phyloP scores from a whole-genome alignment of 2,888 invertebrate genomes.

The Herminia tarsipennalis region DNA sequence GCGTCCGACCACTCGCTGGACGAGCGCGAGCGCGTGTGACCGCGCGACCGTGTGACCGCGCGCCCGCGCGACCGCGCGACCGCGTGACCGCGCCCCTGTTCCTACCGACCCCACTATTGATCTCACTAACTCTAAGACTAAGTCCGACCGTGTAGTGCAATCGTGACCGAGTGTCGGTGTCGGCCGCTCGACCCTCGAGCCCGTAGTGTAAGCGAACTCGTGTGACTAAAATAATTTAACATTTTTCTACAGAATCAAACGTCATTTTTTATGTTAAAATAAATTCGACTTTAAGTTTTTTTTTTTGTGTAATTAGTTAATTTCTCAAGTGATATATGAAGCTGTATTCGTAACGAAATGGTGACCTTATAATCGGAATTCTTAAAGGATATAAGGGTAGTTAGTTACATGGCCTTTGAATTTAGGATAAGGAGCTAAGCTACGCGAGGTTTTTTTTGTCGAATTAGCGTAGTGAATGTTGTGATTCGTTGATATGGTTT shows the following conservation, averaged over 20 bases:
- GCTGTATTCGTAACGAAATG: constrained; percentile 77
- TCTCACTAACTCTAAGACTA: constrained; percentile 81
- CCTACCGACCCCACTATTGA: constrained; percentile 55
- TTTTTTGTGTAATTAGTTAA: constrained; percentile 71
- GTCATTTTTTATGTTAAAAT: constrained; percentile 63
- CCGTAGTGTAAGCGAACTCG: constrained; percentile 74
- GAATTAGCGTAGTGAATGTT: constrained; percentile 66
- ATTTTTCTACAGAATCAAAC: constrained; percentile 75
- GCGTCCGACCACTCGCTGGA: constrained; percentile 79
- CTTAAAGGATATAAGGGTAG: constrained; percentile 82
- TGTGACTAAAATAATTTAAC: constrained; percentile 76
- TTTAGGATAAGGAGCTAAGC: constrained; percentile 71
- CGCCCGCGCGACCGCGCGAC: constrained; percentile 1
- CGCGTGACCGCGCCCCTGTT: not conserved
- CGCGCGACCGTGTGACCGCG: constrained; percentile 7
- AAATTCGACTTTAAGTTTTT: constrained; percentile 59
- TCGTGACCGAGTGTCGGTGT: constrained; percentile 77
- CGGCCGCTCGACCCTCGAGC: constrained; percentile 65
- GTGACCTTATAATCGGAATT: constrained; percentile 83
- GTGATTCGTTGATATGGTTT: constrained; percentile 65
- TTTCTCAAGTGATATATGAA: constrained; percentile 81
- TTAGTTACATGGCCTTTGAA: constrained; percentile 81
- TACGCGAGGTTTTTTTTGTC: constrained; percentile 65
- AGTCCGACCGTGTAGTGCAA: constrained; percentile 76
- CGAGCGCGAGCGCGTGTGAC: constrained; percentile 79